A percentile compares a stretch with the other conserved stretches of the same genome.
Conservation (phyloP, 2,797 vertebrate genomes). For the Okamejei kenojei region DNA sequence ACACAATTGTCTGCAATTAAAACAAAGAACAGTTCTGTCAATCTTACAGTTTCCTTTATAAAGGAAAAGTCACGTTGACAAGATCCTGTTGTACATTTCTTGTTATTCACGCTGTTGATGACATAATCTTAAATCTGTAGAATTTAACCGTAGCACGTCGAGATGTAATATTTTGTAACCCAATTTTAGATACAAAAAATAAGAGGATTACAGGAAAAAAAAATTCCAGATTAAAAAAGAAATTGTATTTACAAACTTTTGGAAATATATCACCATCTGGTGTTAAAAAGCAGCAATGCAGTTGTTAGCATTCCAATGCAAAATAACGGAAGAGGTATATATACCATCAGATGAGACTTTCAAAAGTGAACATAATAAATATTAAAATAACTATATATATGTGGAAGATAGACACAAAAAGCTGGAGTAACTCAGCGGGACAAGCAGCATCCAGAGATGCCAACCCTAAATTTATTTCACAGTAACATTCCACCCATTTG, state of each 20-base stretch:
- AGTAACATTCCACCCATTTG: no score
- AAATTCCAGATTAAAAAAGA: neutral
- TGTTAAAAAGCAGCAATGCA: neutral
- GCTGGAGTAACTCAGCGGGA: no score
- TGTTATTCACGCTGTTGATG: neutral
- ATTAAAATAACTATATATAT: neutral
- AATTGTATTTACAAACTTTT: neutral
- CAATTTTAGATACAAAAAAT: neutral
- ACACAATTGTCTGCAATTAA: neutral
- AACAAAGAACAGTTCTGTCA: neutral
- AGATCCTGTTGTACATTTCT: neutral
- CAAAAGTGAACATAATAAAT: neutral
- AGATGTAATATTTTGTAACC: slow-evolving; percentile 5
- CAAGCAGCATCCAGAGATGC: no score
- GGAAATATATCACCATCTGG: neutral
- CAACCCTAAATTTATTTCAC: no score
- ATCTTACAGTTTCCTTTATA: neutral
- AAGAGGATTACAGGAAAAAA: neutral
- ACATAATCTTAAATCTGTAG: neutral
- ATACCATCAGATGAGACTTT: neutral
- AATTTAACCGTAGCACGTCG: neutral
- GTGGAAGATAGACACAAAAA: no score
- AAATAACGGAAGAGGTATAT: neutral
- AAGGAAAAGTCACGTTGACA: neutral
- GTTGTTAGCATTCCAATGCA: neutral